phyloP scores from a whole-genome alignment of 2,888 invertebrate genomes.

The Hydrotaea cyrtoneurina region DNA sequence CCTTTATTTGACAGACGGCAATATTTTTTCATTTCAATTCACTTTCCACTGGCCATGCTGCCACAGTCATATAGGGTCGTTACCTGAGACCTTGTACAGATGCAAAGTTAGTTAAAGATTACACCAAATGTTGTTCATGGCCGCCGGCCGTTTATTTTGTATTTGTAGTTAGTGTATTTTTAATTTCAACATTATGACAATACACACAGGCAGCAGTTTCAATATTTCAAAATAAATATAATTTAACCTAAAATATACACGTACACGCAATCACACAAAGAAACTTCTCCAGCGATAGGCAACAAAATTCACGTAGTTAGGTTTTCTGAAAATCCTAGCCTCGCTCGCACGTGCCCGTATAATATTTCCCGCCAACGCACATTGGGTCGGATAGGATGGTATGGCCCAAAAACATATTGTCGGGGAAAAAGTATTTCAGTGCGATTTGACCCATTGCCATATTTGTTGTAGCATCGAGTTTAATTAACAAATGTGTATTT shows the following conservation, averaged over 20 bases:
- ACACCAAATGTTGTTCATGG: slow-evolving; percentile 22
- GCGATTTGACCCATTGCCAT: too few species aligned
- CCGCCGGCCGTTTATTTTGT: slow-evolving; percentile 50
- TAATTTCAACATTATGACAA: slow-evolving; percentile 23
- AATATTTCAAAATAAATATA: slow-evolving; percentile 26
- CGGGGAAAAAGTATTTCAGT: too few species aligned
- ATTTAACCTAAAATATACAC: background rate
- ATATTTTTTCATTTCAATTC: background rate
- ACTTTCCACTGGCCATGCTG: background rate
- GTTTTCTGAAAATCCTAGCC: too few species aligned
- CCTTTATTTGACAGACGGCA: background rate
- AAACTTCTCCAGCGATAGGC: too few species aligned
- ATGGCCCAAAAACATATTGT: too few species aligned
- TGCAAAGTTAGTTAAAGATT: slow-evolving; percentile 10
- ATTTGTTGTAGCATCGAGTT: too few species aligned
- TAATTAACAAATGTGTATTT: too few species aligned
- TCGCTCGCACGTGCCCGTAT: too few species aligned
- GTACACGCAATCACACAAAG: too few species aligned
- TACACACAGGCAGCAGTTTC: slow-evolving; percentile 12
- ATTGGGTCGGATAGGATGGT: too few species aligned
- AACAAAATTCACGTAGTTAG: too few species aligned
- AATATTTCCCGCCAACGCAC: too few species aligned
- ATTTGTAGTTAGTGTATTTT: slow-evolving; percentile 35
- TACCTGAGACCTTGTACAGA: background rate
- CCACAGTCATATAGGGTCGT: background rate